Percentiles rank a stretch among this genome's conserved stretches.
These are phyloP conservation scores for Montipora cactus DNA, from an alignment of 64 coral and sea anemone species.

Conservation along the genomic window DNA sequence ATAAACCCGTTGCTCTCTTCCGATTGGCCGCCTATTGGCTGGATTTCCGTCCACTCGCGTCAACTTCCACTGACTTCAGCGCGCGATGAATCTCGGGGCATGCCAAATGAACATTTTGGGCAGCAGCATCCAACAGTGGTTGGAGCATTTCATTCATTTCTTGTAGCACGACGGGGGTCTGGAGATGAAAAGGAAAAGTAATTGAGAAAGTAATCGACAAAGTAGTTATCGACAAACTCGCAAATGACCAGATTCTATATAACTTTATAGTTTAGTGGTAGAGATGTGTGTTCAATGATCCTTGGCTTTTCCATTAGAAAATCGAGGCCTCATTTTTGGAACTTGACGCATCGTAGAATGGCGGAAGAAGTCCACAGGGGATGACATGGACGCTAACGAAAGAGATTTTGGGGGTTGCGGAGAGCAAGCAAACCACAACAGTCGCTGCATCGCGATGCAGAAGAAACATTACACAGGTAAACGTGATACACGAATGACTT, in stretches of 20 bases:
- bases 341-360: too few species aligned
- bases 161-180: conserved; percentile 72
- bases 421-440: too few species aligned
- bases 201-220: background rate
- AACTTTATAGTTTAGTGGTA: too few species aligned
- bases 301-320: too few species aligned
- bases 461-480: background rate
- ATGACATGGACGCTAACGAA: too few species aligned
- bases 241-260: too few species aligned
- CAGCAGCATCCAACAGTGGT: conserved; percentile 65
- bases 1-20: background rate
- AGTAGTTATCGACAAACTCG: too few species aligned
- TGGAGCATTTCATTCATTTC: conserved; percentile 80
- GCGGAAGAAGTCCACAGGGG: too few species aligned
- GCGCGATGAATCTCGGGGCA: conserved; percentile 75
- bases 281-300: too few species aligned
- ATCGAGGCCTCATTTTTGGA: too few species aligned
- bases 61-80: conserved; percentile 49
- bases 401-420: too few species aligned
- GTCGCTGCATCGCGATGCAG: too few species aligned
- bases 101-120: conserved; percentile 65
- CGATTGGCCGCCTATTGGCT: background rate
- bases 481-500: background rate
- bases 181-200: background rate
- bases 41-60: conserved; percentile 18